Conservation (phyloP, 2,113 vertebrate genomes). For the Eurystomus gularis region DNA sequence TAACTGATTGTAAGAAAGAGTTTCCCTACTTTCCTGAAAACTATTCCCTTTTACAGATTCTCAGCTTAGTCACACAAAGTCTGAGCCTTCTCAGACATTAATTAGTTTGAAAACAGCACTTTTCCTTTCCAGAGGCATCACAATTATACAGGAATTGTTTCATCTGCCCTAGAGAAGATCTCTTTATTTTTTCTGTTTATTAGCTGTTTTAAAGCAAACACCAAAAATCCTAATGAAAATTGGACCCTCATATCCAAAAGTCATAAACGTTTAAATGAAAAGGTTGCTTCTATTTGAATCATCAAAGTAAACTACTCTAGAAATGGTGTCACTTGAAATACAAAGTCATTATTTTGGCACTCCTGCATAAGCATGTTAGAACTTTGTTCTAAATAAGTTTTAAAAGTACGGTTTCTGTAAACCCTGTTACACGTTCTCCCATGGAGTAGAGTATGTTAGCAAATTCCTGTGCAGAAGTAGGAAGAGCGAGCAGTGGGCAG, state of each 20-base stretch:
- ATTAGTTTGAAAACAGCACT: neutral
- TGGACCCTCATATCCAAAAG: neutral
- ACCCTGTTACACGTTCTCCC: neutral
- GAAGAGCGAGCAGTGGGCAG: neutral
- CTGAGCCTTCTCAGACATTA: neutral
- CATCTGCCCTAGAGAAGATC: neutral
- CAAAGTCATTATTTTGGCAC: neutral
- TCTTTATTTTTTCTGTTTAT: neutral
- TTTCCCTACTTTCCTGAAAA: neutral
- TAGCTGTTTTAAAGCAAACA: neutral
- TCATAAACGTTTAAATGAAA: neutral
- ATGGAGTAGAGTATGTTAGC: neutral
- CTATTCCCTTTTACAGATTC: neutral
- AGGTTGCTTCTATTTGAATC: neutral
- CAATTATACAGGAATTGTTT: neutral
- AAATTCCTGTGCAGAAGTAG: neutral
- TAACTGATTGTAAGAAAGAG: neutral
- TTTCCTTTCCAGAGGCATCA: neutral
- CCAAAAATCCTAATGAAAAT: neutral
- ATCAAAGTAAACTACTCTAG: neutral
- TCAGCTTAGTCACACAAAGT: neutral
- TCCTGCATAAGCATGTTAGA: neutral
- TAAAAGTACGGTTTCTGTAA: neutral
- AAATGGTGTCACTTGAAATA: neutral
- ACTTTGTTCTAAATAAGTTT: neutral